Evolutionary conservation across 2,797 vertebrate genomes (phyloP), one percentile per base, ranked within the genome.

Genomic region (Anguilla obscura): DNA sequence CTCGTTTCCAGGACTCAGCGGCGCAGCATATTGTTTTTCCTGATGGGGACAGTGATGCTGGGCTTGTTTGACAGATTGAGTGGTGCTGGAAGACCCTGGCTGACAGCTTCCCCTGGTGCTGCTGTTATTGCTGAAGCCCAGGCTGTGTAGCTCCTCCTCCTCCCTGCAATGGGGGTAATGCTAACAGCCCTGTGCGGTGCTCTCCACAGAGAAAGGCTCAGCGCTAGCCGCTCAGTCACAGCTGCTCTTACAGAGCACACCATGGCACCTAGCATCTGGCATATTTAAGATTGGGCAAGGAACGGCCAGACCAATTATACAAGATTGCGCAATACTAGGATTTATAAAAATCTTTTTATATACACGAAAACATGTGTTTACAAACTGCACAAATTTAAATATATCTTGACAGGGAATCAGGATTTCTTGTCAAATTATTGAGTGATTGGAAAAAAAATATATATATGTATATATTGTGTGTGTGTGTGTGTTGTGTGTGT

Each of bases 1-100:
- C 21, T 58, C 6, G 14, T 79, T 79, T 79, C 21, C 21, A 50
- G 79, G 45, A 80, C n/a, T 21, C 1, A 1, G 79, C 40, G n/a
- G 79, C 45, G 21, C 18, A 50, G 45, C 45, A n/a, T 50, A 21
- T 48, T 50, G 40, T 50, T 30, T 82, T 82, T 82, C 33, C 33
- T 21, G 74, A 79, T 79, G 16, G 1, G 18, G 74, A 40, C 74
- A 45, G 74, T 79, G 74, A 79, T 82, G 45, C 50, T 50, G 40
- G 79, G 18, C 79, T 82, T 82, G 79, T 50, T 82, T 82, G 79
- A 63, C 82, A 71, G 86, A 69, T 50, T 69, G 45, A 63, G n/a
- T 87, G 48, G 40, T 87, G 87, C 45, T 66, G 40, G 18, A 87
- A 87, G 80, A 45, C 60, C 82, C 33, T 71, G 14, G 56, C 48